A percentile compares a stretch with the other conserved stretches of the same genome.
Conservation (phyloP, 2,797 vertebrate species). For the Spondyliosoma cantharus region DNA sequence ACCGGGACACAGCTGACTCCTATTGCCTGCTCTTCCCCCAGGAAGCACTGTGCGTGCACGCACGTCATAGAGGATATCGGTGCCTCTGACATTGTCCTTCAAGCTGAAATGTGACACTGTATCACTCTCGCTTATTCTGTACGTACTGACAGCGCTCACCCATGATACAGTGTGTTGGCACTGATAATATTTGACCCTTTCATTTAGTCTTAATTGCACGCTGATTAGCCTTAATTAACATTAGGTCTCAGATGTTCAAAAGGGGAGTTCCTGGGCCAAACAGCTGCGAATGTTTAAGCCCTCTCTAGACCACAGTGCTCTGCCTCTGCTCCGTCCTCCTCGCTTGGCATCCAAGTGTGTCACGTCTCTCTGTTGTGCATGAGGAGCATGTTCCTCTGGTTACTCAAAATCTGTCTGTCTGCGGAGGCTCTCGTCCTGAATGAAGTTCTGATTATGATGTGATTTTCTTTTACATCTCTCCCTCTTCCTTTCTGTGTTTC, state of each 20-base stretch:
- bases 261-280: conserved; percentile 51
- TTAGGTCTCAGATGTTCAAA: conserved; percentile 72
- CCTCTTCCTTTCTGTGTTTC: conserved; percentile 57
- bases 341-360: conserved; percentile 52
- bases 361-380: conserved; percentile 54
- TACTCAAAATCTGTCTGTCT: conserved; percentile 52
- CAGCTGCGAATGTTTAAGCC: conserved; percentile 66
- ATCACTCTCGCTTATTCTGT: conserved; percentile 53
- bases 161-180: conserved; percentile 28
- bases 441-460: conserved; percentile 69
- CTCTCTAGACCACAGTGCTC: conserved; percentile 51
- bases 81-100: conserved; percentile 75
- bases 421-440: conserved; percentile 64
- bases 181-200: conserved; percentile 46
- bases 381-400: conserved; percentile 68
- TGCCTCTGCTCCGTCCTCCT: conserved; percentile 53
- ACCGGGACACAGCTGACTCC: conserved; percentile 68
- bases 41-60: conserved; percentile 58
- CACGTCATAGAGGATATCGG: conserved; percentile 64
- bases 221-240: conserved; percentile 68
- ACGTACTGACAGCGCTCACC: conserved; percentile 47
- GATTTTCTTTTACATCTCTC: conserved; percentile 62
- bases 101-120: conserved; percentile 76
- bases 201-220: conserved; percentile 56
- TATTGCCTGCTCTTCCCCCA: conserved; percentile 50